phyloP scores from a whole-genome alignment of 2,113 vertebrate genomes.

The Anguilla rostrata region DNA sequence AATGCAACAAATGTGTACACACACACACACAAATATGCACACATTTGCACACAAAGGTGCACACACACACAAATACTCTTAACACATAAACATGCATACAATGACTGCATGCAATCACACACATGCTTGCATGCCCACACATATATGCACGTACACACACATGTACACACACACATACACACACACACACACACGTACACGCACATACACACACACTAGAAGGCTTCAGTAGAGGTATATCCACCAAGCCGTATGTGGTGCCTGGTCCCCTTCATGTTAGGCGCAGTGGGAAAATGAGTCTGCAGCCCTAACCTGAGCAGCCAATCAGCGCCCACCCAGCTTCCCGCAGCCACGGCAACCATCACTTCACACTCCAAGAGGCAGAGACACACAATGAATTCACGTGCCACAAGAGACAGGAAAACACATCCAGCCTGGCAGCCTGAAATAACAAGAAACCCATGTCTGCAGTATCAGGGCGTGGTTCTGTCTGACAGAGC shows the following conservation, averaged over 20 bases:
- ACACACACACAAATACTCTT: not conserved
- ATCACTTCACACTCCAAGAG: not conserved
- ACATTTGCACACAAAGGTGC: not conserved
- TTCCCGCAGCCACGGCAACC: slow-evolving; percentile 7
- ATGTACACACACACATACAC: not conserved
- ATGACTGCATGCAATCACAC: not conserved
- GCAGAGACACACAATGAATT: not conserved
- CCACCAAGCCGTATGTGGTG: not conserved
- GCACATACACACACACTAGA: not conserved
- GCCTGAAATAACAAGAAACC: not conserved
- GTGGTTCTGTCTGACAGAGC: not conserved
- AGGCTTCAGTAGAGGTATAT: not conserved
- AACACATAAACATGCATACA: not conserved
- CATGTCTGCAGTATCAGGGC: not conserved
- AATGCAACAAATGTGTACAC: not conserved
- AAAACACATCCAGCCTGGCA: not conserved
- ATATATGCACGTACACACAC: not conserved
- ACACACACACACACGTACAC: not conserved
- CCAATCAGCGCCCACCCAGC: not conserved
- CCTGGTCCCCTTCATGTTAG: not conserved
- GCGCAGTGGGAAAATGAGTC: not conserved
- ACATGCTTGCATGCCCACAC: not conserved
- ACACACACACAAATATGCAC: not conserved
- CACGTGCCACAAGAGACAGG: not conserved
- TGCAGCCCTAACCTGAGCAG: not conserved